phyloP scores from a whole-genome alignment of 2,888 invertebrate species.

The Cheilosia soror region DNA sequence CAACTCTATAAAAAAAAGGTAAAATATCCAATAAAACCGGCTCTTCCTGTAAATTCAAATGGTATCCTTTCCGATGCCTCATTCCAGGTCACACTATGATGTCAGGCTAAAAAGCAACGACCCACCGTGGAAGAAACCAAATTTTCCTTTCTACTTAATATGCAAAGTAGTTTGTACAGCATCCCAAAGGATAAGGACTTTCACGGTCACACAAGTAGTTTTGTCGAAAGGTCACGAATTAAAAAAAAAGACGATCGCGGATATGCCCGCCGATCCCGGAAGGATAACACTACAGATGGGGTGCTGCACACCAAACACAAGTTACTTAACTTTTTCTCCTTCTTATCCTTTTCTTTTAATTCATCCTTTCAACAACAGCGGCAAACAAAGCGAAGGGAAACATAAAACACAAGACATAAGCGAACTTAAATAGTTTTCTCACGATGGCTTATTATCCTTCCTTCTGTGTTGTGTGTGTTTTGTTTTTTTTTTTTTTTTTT shows the following conservation, averaged over 20 bases:
- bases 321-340: constrained; percentile 67
- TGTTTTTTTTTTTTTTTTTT: constrained; percentile 18
- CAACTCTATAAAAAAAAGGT: constrained; percentile 3
- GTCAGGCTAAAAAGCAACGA: constrained; percentile 14
- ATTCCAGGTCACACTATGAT: constrained; percentile 39
- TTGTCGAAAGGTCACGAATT: constrained; percentile 32
- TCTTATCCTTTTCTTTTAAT: constrained; percentile 57
- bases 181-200: constrained; percentile 14
- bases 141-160: constrained; percentile 24
- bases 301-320: constrained; percentile 56
- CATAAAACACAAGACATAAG: constrained; percentile 63
- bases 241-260: constrained; percentile 65
- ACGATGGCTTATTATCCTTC: constrained; percentile 72
- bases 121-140: constrained; percentile 31
- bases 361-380: constrained; percentile 43
- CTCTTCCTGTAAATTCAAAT: constrained; percentile 11
- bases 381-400: constrained; percentile 39
- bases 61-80: constrained; percentile 42
- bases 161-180: constrained; percentile 36
- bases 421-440: constrained; percentile 74
- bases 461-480: no score
- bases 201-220: constrained; percentile 23
- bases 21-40: constrained; percentile 34
- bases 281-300: constrained; percentile 51
- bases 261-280: constrained; percentile 57